Evolutionary conservation across 2,888 invertebrate genomes (phyloP).

Genomic region (Notodromas monacha): DNA sequence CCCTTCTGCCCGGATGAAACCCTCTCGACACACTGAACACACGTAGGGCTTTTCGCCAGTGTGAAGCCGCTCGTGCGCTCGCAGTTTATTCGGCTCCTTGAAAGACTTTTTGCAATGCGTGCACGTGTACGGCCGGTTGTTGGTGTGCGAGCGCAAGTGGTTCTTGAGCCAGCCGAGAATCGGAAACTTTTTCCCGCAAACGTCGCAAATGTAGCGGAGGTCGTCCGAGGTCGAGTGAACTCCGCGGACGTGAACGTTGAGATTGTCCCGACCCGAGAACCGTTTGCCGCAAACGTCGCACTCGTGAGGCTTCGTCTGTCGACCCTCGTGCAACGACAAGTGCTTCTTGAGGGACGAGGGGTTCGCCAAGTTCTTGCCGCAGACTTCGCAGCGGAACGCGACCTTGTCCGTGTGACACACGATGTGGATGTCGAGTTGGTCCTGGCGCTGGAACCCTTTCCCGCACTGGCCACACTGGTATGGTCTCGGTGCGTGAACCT

Average conservation of each 20-base stretch:
- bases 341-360: slow-evolving; percentile 1
- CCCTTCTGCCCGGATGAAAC: slow-evolving; percentile 24
- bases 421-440: neutral
- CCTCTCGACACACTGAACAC: slow-evolving; percentile 22
- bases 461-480: slow-evolving; percentile 1
- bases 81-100: slow-evolving; percentile 23
- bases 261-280: neutral
- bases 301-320: slow-evolving; percentile 1
- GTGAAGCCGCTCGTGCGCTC: slow-evolving; percentile 23
- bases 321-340: neutral
- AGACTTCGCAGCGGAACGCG: neutral
- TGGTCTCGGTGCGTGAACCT: neutral
- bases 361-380: neutral
- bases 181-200: slow-evolving; percentile 9
- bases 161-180: slow-evolving; percentile 11
- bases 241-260: neutral
- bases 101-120: slow-evolving; percentile 24
- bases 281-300: slow-evolving; percentile 1
- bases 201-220: slow-evolving; percentile 9
- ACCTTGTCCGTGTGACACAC: neutral
- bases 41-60: slow-evolving; percentile 23
- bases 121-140: slow-evolving; percentile 23
- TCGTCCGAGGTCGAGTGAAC: slow-evolving; percentile 13
- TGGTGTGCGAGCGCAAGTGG: slow-evolving; percentile 17
- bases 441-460: neutral